These are phyloP conservation scores for Alcedo atthis DNA, from an alignment of 2,797 vertebrate species.

Conservation along the genomic window DNA sequence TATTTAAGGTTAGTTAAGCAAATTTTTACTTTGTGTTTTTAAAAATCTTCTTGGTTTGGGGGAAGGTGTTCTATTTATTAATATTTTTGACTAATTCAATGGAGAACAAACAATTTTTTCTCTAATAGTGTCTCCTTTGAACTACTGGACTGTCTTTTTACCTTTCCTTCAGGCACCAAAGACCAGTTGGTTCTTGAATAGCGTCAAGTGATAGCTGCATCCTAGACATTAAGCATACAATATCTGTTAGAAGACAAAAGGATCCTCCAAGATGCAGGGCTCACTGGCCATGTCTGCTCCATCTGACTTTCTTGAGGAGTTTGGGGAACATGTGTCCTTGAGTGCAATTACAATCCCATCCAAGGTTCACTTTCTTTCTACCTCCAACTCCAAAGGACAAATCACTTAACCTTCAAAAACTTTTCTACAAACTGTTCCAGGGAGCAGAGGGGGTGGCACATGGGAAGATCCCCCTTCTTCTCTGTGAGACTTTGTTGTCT, in stretches of 20 bases:
- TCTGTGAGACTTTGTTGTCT: background rate
- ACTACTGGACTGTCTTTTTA: background rate
- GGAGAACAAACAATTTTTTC: background rate
- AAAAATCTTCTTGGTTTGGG: background rate
- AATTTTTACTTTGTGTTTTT: background rate
- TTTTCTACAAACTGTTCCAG: background rate
- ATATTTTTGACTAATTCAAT: background rate
- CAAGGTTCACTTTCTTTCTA: background rate
- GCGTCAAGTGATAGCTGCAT: background rate
- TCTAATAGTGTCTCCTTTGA: background rate
- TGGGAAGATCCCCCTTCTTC: background rate
- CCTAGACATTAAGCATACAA: background rate
- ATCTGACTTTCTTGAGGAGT: background rate
- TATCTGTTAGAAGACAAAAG: background rate
- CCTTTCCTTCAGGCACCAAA: background rate
- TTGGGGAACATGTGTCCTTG: background rate
- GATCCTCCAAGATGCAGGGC: fast-evolving
- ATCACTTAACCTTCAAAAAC: background rate
- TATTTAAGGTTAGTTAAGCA: background rate
- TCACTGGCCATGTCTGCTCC: background rate
- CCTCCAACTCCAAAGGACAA: background rate
- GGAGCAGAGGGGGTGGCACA: background rate
- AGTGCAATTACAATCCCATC: background rate
- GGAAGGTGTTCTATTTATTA: background rate
- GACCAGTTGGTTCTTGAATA: background rate